phyloP scores from a whole-genome alignment of 2,113 vertebrate genomes.

The Antigone vipio region DNA sequence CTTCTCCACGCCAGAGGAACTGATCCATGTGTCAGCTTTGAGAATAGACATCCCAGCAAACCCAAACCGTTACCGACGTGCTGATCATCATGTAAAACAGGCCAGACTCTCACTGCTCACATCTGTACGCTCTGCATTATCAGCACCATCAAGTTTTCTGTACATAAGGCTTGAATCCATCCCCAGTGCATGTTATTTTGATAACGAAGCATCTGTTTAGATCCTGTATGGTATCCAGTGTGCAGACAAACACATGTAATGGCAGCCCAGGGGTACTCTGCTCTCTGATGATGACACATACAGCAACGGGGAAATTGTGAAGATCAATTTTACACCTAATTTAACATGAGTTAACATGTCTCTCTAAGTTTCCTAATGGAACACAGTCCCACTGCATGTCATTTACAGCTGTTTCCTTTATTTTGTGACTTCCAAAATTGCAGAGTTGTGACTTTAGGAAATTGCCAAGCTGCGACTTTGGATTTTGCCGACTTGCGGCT shows the following conservation, averaged over 20 bases:
- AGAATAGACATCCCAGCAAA: neutral
- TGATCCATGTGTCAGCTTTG: neutral
- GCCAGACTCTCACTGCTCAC: neutral
- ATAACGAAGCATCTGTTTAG: neutral
- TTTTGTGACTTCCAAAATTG: neutral
- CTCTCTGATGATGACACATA: neutral
- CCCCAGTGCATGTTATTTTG: neutral
- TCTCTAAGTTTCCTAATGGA: neutral
- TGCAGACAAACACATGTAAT: neutral
- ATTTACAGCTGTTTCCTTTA: constrained; percentile 2
- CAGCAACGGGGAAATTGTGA: neutral
- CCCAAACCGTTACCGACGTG: neutral
- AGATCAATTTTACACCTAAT: constrained; percentile 23
- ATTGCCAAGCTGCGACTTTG: neutral
- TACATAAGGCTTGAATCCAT: neutral
- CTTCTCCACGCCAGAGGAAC: neutral
- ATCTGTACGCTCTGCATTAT: neutral
- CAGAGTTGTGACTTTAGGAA: neutral
- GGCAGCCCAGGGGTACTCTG: neutral
- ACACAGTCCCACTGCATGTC: neutral
- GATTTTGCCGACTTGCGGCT: neutral
- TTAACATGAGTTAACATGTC: neutral
- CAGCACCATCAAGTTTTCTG: neutral
- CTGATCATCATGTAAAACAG: neutral
- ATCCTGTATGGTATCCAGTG: neutral